Percentiles rank a stretch among this genome's conserved stretches.
Conservation (phyloP, 2,797 vertebrate genomes). For the Siniperca scherzeri region DNA sequence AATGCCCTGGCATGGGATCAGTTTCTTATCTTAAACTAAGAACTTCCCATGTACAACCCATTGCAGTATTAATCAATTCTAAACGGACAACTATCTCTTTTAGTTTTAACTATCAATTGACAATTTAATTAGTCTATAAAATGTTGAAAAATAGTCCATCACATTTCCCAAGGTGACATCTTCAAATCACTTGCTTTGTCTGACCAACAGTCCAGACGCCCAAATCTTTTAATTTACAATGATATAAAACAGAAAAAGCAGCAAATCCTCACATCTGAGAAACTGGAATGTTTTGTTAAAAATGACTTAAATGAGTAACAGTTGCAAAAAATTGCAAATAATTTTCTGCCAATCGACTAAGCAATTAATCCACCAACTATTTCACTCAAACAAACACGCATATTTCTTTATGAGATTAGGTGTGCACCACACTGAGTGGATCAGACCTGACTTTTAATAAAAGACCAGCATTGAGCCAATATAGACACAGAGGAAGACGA, state of each 20-base stretch:
- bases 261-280: neutral
- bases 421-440: neutral
- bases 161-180: neutral
- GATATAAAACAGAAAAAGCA: neutral
- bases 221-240: neutral
- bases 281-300: neutral
- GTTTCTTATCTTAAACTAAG: slow-evolving; percentile 2
- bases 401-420: neutral
- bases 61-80: neutral
- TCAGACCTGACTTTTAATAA: slow-evolving; percentile 16
- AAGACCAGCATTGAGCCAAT: slow-evolving; percentile 8
- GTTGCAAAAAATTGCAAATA: neutral
- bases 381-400: neutral
- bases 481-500: slow-evolving; percentile 21
- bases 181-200: neutral
- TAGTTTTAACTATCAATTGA: neutral
- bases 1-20: neutral
- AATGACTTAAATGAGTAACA: neutral
- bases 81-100: neutral
- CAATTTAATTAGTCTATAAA: neutral
- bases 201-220: neutral
- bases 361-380: neutral
- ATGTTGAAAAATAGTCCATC: neutral
- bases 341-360: neutral
- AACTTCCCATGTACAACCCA: neutral